A percentile compares a stretch with the other conserved stretches of the same genome.
These are phyloP conservation scores for Corynorhinus townsendii DNA, from an alignment of 2,113 vertebrate species.

Conservation along the genomic window DNA sequence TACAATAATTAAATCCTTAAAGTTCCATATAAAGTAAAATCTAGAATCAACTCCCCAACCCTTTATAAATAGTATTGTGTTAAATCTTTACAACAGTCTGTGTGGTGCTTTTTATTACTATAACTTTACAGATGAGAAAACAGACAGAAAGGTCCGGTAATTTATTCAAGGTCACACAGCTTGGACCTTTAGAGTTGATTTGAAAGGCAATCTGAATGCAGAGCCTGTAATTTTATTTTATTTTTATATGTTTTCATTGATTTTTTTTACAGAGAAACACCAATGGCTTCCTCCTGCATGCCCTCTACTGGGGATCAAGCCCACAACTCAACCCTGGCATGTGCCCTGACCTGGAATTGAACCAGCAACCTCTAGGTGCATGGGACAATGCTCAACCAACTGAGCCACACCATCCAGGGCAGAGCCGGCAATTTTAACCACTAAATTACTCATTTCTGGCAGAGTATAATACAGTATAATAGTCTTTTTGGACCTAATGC, in stretches of 20 bases:
- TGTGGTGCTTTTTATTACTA: not conserved
- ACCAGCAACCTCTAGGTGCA: no score
- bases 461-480: not conserved
- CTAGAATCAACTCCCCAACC: not conserved
- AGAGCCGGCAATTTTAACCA: not conserved
- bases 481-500: not conserved
- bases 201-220: not conserved
- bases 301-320: no score
- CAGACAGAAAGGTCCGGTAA: not conserved
- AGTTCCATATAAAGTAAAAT: not conserved
- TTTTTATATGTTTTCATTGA: no score
- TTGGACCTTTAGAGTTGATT: not conserved
- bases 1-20: not conserved
- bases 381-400: no score
- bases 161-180: not conserved
- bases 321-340: no score
- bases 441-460: not conserved
- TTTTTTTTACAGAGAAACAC: no score
- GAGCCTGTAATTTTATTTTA: not conserved
- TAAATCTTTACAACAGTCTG: not conserved
- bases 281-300: no score
- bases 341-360: no score
- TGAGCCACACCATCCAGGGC: no score
- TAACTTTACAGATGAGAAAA: not conserved
- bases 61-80: not conserved